Base-by-base conservation (phyloP, 2,888 invertebrate species). In the Plagiodera versicolora region DNA sequence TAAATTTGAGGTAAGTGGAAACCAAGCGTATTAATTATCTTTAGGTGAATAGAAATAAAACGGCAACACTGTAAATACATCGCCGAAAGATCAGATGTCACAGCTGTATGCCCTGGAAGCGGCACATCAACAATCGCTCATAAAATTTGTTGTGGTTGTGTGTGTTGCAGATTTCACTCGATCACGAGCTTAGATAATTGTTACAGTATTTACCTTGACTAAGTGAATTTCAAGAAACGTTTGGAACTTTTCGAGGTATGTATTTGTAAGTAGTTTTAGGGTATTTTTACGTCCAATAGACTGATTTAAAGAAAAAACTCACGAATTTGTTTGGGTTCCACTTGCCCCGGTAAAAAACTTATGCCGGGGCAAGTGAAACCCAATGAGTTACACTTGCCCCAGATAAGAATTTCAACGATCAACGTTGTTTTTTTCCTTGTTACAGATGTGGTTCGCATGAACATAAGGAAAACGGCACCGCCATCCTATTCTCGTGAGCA, bases 391-490 rank as follows among this genome's bases (percentile, higher is more conserved):
- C n/a, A n/a, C n/a, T n/a, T 50, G 28, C 50, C 50, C 50, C 50
- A 50, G 50, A 20, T 24, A 24, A 24, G 24, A 50, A 24, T 50
- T 14, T 50, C 50, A 50, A 30, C n/a, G n/a, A n/a, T 50, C 28
- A 24, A 50, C 28, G 28, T 50, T 24, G 24, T 19, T 49, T 50
- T 50, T 19, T 50, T 50, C 16, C 50, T 32, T 20, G 8, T 57
- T 57, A 16, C 30, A 57, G 56, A 47, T 47, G 47, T 56, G 56
- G 48, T 56, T 48, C 17, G 55, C 14, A 55, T 17, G 16, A 47
- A 55, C 45, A 55, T 18, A 17, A 14, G 55, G 18, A 55, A 55
- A 55, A 47, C 49, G 8, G 30, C 46, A 48, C 47, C 46, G 46
- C 19, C 46, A 17, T 48, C 28, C 17, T 55, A 55, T 55, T 44